Conservation (phyloP, 1,140 invertebrate genomes). For the Linepithema humile region DNA sequence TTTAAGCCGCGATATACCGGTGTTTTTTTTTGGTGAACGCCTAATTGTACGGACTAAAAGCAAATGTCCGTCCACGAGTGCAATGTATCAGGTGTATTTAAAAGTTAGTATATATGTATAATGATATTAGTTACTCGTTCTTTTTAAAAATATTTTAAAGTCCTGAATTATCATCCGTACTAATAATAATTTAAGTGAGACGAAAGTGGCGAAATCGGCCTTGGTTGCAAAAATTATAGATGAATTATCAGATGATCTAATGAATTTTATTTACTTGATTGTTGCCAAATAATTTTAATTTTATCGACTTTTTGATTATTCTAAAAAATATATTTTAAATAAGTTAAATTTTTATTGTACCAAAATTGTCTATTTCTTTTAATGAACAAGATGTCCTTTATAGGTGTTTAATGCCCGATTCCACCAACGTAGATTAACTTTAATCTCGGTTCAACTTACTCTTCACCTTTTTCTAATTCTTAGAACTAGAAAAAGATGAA, state of each 20-base stretch:
- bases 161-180: not conserved
- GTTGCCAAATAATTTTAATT: constrained; percentile 1
- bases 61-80: constrained; percentile 16
- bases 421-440: too few relatives aligned
- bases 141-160: not conserved
- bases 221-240: not conserved
- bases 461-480: too few relatives aligned
- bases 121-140: not conserved
- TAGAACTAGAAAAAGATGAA: too few relatives aligned
- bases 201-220: not conserved
- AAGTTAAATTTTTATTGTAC: not conserved
- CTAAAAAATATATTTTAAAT: not conserved
- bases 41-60: constrained; percentile 30
- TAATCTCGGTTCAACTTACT: too few relatives aligned
- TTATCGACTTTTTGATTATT: not conserved
- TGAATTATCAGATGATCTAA: not conserved
- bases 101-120: constrained; percentile 4
- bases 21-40: not conserved
- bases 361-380: constrained; percentile 8
- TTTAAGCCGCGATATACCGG: constrained; percentile 9
- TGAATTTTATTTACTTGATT: constrained; percentile 6
- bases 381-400: not conserved
- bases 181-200: not conserved
- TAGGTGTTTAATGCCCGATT: too few relatives aligned
- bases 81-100: constrained; percentile 37